These are phyloP conservation scores for Tetramorium alpestre DNA, from an alignment of 1,140 invertebrate species.

Conservation along the genomic window DNA sequence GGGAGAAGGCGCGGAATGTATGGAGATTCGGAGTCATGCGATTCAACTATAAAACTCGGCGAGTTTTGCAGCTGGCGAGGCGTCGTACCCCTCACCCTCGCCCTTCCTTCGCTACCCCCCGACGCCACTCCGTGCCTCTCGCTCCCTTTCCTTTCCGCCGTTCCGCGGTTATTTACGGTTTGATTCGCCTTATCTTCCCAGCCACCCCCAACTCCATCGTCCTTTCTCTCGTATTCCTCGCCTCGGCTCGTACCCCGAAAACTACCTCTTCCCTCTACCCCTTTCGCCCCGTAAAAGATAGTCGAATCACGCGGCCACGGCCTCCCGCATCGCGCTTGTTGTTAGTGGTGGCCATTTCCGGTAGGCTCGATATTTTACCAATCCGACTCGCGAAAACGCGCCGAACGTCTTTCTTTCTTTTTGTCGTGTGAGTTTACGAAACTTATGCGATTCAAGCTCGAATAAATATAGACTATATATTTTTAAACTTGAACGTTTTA, in stretches of 20 bases:
- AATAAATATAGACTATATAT: not conserved
- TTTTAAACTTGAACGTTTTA: not conserved
- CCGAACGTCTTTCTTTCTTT: not conserved
- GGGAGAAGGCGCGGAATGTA: conserved; percentile 79
- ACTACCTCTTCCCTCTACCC: conserved; percentile 45
- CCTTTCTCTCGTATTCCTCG: conserved; percentile 73
- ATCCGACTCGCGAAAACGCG: conserved; percentile 9
- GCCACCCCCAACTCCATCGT: conserved; percentile 70
- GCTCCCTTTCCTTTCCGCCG: conserved; percentile 79
- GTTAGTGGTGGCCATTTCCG: conserved; percentile 56
- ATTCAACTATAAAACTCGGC: conserved; percentile 86
- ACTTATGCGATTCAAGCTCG: not conserved
- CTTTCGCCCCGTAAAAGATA: conserved; percentile 56
- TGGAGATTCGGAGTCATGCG: conserved; percentile 85
- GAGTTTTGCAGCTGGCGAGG: conserved; percentile 85
- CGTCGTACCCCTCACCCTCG: conserved; percentile 74
- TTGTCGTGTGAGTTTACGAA: not conserved
- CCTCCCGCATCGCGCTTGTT: conserved; percentile 40
- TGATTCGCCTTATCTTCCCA: conserved; percentile 85
- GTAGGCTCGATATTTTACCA: conserved; percentile 54
- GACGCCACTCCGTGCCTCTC: conserved; percentile 41
- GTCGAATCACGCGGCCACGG: conserved; percentile 40
- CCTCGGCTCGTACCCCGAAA: conserved; percentile 68
- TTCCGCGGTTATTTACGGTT: conserved; percentile 86
- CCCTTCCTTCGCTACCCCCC: conserved; percentile 64